phyloP scores from a whole-genome alignment of 2,797 vertebrate genomes.

The Acipenser oxyrinchus region DNA sequence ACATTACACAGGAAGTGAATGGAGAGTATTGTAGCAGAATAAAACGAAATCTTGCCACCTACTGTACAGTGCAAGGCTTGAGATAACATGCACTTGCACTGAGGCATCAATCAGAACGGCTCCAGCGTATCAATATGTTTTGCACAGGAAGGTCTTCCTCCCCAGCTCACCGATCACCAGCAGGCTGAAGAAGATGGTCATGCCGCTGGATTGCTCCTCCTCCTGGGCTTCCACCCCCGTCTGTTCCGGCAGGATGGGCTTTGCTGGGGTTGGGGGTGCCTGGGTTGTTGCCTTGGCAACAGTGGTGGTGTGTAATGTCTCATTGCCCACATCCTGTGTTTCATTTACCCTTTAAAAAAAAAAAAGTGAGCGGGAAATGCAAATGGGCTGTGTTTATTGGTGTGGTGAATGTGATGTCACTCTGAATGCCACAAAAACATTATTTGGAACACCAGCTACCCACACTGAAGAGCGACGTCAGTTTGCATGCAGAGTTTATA shows the following conservation, averaged over 20 bases:
- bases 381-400: background rate
- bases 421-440: too few relatives aligned
- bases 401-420: too few relatives aligned
- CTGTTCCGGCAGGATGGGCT: constrained; percentile 86
- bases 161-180: constrained; percentile 78
- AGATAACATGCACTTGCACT: too few relatives aligned
- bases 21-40: too few relatives aligned
- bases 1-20: too few relatives aligned
- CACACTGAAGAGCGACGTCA: too few relatives aligned
- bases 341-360: constrained; percentile 61
- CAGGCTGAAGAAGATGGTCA: constrained; percentile 97
- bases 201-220: constrained; percentile 92
- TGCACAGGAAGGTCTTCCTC: background rate
- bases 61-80: too few relatives aligned
- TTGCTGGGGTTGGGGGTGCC: constrained; percentile 71
- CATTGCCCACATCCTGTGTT: constrained; percentile 65
- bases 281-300: constrained; percentile 54
- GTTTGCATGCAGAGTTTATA: too few relatives aligned
- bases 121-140: too few relatives aligned
- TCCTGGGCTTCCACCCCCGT: constrained; percentile 93
- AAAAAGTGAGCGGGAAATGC: background rate
- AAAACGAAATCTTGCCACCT: too few relatives aligned
- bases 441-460: too few relatives aligned
- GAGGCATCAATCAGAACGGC: too few relatives aligned
- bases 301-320: constrained; percentile 58